Evolutionary conservation across 2,797 vertebrate species (phyloP), one percentile per base, ranked within the genome.

Genomic region (Lepilemur septentrionalis): DNA sequence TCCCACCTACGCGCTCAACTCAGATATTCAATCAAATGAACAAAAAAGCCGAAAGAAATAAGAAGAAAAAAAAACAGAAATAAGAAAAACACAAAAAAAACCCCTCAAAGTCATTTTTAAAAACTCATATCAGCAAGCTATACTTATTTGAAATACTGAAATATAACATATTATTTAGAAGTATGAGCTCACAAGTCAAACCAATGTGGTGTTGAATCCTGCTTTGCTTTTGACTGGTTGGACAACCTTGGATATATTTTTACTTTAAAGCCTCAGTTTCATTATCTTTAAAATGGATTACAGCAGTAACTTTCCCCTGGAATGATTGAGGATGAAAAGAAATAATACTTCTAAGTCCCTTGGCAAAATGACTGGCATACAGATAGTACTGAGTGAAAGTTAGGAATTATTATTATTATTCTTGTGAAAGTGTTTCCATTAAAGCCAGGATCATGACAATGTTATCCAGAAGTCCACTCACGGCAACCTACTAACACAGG

Each of bases 251-350:
- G 41, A 30, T 73, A 50, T 63, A 28, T 67, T 92, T 86, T 57
- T 73, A 9, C 41, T 41, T 15, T 59, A 75, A 89, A 86, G 38
- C 2, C 69, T 95, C 46, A 14, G 7, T 86, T 87, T 89, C 14
- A 23, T 57, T 75, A 83, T 67, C 43, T 94, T 79, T 73, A 88
- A 91, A 89, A 86, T 94, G n/a, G 55, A 65, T 89, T 52, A 12
- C 1, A 61, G 13, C 38, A 63, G 50, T 88, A 63, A 85, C 32
- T 88, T 93, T 92, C 20, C 89, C 15, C 20, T 94, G 38, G 85
- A 75, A 63, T 76, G 32, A 85, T 50, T 87, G 46, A 79, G 12
- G 25, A 57, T 90, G n/a, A 90, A 73, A 90, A 52, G 30, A 92
- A 73, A 50, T 57, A 30, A 55, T 69, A 48, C 28, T 81, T 8